A percentile compares a stretch with the other conserved stretches of the same genome.
These are phyloP conservation scores for Megamerina dolium DNA, from an alignment of 2,888 invertebrate species.

Conservation along the genomic window DNA sequence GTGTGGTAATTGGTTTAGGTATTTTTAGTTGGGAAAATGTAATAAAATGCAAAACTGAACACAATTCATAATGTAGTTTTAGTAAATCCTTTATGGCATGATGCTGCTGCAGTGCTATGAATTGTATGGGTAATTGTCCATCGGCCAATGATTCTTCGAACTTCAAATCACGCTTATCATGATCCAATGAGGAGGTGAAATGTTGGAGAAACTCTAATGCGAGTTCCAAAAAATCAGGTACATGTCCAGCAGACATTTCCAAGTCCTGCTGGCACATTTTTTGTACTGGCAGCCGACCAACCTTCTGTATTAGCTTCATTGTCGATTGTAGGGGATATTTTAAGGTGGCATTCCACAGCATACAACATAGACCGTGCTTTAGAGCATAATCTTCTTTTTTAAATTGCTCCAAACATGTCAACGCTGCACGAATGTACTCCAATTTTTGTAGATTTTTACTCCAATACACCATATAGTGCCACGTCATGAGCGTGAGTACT, in stretches of 20 bases:
- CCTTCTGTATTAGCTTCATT: conserved; percentile 71
- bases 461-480: conserved; percentile 88
- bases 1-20: conserved; percentile 62
- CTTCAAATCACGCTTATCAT: conserved; percentile 39
- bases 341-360: conserved; percentile 87
- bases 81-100: conserved; percentile 70
- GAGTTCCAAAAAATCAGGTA: conserved; percentile 61
- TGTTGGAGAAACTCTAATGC: conserved; percentile 40
- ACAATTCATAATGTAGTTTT: conserved; percentile 73
- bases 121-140: conserved; percentile 57
- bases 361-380: conserved; percentile 73
- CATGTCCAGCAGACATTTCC: conserved; percentile 61
- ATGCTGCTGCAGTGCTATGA: conserved; percentile 69
- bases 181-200: conserved; percentile 35
- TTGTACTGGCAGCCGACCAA: conserved; percentile 80
- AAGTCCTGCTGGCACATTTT: conserved; percentile 72
- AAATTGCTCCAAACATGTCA: conserved; percentile 58
- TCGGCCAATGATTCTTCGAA: conserved; percentile 45
- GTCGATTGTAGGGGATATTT: conserved; percentile 70
- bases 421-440: conserved; percentile 62
- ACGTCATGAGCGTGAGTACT: conserved; percentile 78
- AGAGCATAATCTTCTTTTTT: conserved; percentile 38
- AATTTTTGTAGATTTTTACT: conserved; percentile 67
- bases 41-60: conserved; percentile 70
- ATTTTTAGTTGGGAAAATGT: conserved; percentile 71